phyloP scores from a whole-genome alignment of 2,113 vertebrate species.

The Odocoileus hemionus region DNA sequence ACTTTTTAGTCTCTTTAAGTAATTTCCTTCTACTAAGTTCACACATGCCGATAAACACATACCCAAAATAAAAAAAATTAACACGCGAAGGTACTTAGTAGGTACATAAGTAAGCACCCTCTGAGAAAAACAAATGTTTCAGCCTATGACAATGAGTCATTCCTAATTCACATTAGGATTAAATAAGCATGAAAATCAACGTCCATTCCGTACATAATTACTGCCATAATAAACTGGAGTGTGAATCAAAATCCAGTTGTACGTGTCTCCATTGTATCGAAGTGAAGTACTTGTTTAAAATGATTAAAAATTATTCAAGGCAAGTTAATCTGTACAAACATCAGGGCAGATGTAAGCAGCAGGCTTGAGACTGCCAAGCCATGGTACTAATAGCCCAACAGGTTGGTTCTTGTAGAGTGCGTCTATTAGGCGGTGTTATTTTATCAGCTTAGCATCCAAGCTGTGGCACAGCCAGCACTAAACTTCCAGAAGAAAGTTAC shows the following conservation, averaged over 20 bases:
- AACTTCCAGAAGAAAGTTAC: conserved; percentile 11
- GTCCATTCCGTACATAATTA: background rate
- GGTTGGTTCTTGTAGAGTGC: conserved; percentile 27
- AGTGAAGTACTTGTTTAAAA: conserved; percentile 38
- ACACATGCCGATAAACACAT: background rate
- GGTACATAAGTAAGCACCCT: background rate
- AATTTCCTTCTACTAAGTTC: conserved; percentile 14
- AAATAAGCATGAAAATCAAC: conserved; percentile 30
- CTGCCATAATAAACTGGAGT: background rate
- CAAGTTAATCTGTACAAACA: conserved; percentile 41
- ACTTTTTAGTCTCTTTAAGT: conserved; percentile 18
- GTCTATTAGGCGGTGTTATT: background rate
- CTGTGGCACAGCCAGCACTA: background rate
- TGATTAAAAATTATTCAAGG: conserved; percentile 53
- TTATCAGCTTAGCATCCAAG: background rate
- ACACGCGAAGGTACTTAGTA: background rate
- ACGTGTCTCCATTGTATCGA: background rate
- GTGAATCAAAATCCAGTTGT: conserved; percentile 18
- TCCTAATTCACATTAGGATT: conserved; percentile 23
- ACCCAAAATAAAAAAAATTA: background rate
- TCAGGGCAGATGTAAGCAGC: background rate
- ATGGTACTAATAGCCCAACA: background rate
- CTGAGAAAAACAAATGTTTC: conserved; percentile 28
- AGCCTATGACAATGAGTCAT: background rate
- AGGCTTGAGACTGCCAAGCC: background rate